phyloP scores from a whole-genome alignment of 2,797 vertebrate genomes.

The Meda fulgida region DNA sequence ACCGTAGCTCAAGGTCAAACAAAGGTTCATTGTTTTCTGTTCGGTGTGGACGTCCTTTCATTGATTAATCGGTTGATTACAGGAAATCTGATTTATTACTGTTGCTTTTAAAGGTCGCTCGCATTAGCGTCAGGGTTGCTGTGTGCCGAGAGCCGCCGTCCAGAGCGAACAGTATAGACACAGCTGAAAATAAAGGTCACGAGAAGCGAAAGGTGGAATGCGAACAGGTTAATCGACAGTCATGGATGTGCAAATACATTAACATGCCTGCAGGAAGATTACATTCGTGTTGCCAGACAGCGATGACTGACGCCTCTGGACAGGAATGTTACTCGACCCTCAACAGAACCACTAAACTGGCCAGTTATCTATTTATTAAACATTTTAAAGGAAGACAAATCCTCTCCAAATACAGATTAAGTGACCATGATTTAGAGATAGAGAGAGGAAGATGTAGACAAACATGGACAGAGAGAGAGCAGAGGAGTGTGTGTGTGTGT shows the following conservation, averaged over 20 bases:
- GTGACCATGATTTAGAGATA: no score
- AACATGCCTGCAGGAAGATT: neutral
- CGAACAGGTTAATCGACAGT: slow-evolving; percentile 65
- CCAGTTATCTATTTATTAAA: no score
- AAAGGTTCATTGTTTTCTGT: slow-evolving; percentile 16
- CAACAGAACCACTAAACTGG: no score
- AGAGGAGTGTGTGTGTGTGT: no score
- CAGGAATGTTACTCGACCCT: no score
- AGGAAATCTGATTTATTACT: slow-evolving; percentile 37
- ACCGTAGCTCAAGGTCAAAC: slow-evolving; percentile 21
- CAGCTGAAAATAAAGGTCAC: slow-evolving; percentile 20
- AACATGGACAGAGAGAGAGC: no score
- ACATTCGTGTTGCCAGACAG: neutral
- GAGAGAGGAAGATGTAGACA: no score
- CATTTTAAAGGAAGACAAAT: no score
- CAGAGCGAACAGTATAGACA: neutral
- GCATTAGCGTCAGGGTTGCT: neutral
- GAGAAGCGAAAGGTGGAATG: neutral
- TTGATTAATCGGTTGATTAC: slow-evolving; percentile 39
- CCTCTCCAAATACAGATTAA: no score
- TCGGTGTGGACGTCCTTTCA: neutral
- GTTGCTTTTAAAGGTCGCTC: slow-evolving; percentile 29
- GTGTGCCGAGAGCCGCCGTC: neutral
- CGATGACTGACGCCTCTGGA: neutral
- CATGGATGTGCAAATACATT: slow-evolving; percentile 62